Percentiles rank a stretch among this genome's conserved stretches.
Evolutionary conservation across 2,113 vertebrate species (phyloP).

Genomic region (human (Homo sapiens)): GRCh38 chr2:176097001-176097500

Average conservation of each 20-base stretch:
- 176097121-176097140: slow-evolving; percentile 38
- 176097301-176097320: slow-evolving; percentile 60
- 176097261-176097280: slow-evolving; percentile 78
- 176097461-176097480: neutral
- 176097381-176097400: neutral
- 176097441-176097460: neutral
- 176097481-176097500: neutral
- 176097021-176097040: fast-evolving
- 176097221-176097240: slow-evolving; percentile 65
- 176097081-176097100: slow-evolving; percentile 36
- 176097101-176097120: neutral
- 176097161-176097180: neutral
- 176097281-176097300: slow-evolving; percentile 65
- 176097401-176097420: neutral
- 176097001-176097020: neutral
- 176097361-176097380: neutral
- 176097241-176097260: slow-evolving; percentile 77
- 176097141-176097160: slow-evolving; percentile 62
- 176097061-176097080: neutral
- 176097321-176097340: neutral
- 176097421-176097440: neutral
- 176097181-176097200: slow-evolving; percentile 34
- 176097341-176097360: neutral
- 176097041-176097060: neutral
- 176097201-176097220: slow-evolving; percentile 60